These are phyloP conservation scores for Chascanopsetta lugubris DNA, from an alignment of 2,113 vertebrate species.

Conservation along the genomic window DNA sequence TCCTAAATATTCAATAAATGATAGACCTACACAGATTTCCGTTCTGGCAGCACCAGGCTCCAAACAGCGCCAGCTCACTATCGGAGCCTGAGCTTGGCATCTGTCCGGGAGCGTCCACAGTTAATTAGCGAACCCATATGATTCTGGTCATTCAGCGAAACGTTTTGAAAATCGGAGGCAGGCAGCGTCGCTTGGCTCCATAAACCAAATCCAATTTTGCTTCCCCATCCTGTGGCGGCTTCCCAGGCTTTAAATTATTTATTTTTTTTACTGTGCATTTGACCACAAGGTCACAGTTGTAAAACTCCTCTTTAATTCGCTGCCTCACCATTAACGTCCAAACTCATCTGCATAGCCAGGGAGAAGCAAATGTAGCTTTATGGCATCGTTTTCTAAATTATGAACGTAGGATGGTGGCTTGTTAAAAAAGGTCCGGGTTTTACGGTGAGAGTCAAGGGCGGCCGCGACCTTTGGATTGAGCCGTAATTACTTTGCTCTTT, in stretches of 20 bases:
- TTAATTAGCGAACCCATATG: conserved; percentile 54
- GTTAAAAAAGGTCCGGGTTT: conserved; percentile 51
- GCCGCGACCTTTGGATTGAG: conserved; percentile 44
- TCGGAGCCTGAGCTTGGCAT: not conserved
- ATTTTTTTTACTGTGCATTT: conserved; percentile 40
- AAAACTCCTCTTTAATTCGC: conserved; percentile 62
- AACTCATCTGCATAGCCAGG: conserved; percentile 65
- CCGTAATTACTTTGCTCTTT: conserved; percentile 40
- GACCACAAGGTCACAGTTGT: conserved; percentile 60
- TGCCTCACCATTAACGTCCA: conserved; percentile 52
- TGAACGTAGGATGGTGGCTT: conserved; percentile 41
- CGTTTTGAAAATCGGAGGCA: conserved; percentile 40
- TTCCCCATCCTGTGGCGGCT: conserved; percentile 32
- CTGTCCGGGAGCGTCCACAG: not conserved
- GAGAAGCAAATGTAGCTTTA: conserved; percentile 67
- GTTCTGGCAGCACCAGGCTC: not conserved
- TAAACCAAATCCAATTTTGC: conserved; percentile 67
- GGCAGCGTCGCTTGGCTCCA: conserved; percentile 49
- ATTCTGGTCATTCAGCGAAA: conserved; percentile 50
- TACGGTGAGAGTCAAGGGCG: conserved; percentile 39
- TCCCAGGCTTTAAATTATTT: conserved; percentile 24
- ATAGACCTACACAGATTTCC: no score
- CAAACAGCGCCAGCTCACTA: not conserved
- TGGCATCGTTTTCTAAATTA: conserved; percentile 54
- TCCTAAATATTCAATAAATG: no score